Evolutionary conservation across 1,140 invertebrate species (phyloP).

Genomic region (Neodiprion fabricii): DNA sequence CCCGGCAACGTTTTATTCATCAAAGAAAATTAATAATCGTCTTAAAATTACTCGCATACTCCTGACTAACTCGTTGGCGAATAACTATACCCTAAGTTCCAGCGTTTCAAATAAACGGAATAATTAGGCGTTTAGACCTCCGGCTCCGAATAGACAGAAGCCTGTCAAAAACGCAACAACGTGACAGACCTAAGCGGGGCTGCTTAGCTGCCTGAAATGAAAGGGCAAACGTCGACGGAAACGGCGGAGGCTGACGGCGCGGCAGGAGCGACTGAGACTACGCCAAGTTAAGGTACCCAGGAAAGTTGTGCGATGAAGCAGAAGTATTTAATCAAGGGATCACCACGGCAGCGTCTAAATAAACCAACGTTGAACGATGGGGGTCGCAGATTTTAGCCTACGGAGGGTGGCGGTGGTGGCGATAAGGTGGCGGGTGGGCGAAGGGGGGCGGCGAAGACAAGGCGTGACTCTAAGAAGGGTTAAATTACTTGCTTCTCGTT

Average conservation of each 20-base stretch:
- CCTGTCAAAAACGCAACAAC: conserved; percentile 1
- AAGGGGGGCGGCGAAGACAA: conserved; percentile 35
- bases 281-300: conserved; percentile 2
- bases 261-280: not conserved
- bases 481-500: conserved; percentile 48
- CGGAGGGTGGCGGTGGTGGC: conserved; percentile 29
- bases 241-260: not conserved
- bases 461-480: conserved; percentile 48
- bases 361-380: conserved; percentile 49
- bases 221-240: not conserved
- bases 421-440: conserved; percentile 38
- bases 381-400: conserved; percentile 40
- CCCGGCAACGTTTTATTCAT: too few relatives aligned
- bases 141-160: not conserved
- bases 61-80: too few relatives aligned
- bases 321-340: conserved; percentile 53
- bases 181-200: conserved; percentile 1
- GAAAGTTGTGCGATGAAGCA: conserved; percentile 25
- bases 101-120: not conserved
- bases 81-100: too few relatives aligned
- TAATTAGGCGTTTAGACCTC: not conserved
- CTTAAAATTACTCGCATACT: too few relatives aligned
- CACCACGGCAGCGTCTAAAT: conserved; percentile 44
- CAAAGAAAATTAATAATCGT: too few relatives aligned
- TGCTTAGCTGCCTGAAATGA: not conserved